Evolutionary conservation across 2,888 invertebrate genomes (phyloP).

Genomic region (Eupeodes latifasciatus): DNA sequence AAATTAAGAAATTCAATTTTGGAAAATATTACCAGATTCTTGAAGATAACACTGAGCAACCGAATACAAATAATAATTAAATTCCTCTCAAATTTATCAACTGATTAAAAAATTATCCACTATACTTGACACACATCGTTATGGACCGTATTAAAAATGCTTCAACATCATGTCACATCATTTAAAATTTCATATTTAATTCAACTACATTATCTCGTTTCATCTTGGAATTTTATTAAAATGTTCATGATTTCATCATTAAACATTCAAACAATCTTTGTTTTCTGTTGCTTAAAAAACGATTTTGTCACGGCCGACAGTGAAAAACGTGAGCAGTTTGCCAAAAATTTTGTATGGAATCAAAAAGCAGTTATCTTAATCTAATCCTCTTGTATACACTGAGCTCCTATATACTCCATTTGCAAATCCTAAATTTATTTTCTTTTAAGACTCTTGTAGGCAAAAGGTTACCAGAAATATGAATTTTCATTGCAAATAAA

Average conservation of each 20-base stretch:
- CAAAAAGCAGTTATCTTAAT: slow-evolving; percentile 17
- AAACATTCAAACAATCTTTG: slow-evolving; percentile 6
- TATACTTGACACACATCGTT: no score
- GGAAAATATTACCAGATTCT: no score
- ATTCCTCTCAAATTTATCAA: no score
- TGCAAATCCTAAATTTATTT: not conserved
- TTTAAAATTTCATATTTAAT: not conserved
- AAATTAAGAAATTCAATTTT: no score
- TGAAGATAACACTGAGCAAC: no score
- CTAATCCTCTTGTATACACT: not conserved
- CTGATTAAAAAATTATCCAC: no score
- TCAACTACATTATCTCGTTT: not conserved
- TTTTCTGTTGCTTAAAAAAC: not conserved
- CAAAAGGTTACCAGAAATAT: slow-evolving; percentile 18
- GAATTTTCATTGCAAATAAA: slow-evolving; percentile 31
- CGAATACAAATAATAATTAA: no score
- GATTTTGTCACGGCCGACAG: slow-evolving; percentile 12
- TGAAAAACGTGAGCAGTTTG: slow-evolving; percentile 45
- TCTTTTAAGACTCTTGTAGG: slow-evolving; percentile 5
- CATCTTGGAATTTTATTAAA: slow-evolving; percentile 12
- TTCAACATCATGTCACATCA: no score
- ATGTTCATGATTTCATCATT: slow-evolving; percentile 18
- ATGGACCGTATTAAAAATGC: no score
- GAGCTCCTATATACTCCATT: not conserved
- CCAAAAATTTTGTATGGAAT: slow-evolving; percentile 4